phyloP scores from a whole-genome alignment of 2,113 vertebrate genomes.

The Lates calcarifer region DNA sequence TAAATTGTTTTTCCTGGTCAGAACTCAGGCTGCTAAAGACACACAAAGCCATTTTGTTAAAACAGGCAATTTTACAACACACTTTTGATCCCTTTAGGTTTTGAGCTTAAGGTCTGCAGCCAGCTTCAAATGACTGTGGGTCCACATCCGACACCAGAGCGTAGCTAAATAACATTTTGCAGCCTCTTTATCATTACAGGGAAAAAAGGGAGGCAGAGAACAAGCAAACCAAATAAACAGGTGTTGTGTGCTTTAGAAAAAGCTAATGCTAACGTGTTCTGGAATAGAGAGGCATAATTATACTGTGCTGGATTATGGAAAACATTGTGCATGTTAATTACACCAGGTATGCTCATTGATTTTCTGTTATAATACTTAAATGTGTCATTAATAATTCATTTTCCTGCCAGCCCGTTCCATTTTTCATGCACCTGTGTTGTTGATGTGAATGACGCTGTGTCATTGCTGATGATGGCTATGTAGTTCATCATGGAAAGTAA shows the following conservation, averaged over 20 bases:
- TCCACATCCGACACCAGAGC: constrained; percentile 58
- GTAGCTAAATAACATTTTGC: constrained; percentile 74
- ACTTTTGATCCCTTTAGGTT: constrained; percentile 64
- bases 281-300: constrained; percentile 88
- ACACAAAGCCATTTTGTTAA: constrained; percentile 29
- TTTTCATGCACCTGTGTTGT: constrained; percentile 87
- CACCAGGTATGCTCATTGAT: constrained; percentile 88
- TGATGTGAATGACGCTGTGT: constrained; percentile 82
- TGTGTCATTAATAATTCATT: constrained; percentile 90
- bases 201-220: constrained; percentile 68
- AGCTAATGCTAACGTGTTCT: constrained; percentile 86
- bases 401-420: constrained; percentile 81
- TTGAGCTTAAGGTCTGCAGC: constrained; percentile 59
- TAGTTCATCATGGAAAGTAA: constrained; percentile 77
- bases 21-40: constrained; percentile 4
- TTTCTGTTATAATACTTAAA: constrained; percentile 89
- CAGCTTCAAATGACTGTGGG: constrained; percentile 64
- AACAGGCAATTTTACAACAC: constrained; percentile 44
- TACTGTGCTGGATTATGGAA: constrained; percentile 86
- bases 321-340: constrained; percentile 88
- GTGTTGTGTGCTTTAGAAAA: constrained; percentile 86
- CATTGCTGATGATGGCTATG: constrained; percentile 76
- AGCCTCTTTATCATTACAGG: constrained; percentile 77
- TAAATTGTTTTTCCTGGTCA: not conserved
- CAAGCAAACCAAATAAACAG: constrained; percentile 86